A percentile compares a stretch with the other conserved stretches of the same genome.
These are phyloP conservation scores for Gadopsis bispinosus DNA, from an alignment of 2,797 vertebrate species.

Conservation along the genomic window DNA sequence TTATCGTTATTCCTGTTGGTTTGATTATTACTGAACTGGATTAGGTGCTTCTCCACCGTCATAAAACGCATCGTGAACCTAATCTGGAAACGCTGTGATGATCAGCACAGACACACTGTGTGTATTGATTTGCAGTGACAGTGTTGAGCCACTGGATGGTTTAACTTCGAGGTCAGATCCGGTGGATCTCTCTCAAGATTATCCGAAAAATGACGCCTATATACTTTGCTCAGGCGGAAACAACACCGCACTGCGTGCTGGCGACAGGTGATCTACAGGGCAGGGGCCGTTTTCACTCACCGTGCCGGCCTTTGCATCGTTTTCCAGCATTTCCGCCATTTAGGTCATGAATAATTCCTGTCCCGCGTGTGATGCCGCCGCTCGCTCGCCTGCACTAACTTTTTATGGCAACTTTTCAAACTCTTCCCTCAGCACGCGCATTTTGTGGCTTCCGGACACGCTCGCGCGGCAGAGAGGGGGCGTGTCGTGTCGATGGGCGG, in stretches of 20 bases:
- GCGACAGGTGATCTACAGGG: not conserved
- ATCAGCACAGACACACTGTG: not conserved
- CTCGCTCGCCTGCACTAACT: conserved; percentile 47
- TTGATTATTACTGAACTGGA: not conserved
- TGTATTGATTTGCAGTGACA: not conserved
- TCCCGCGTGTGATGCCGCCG: conserved; percentile 20
- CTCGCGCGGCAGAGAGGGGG: conserved; percentile 55
- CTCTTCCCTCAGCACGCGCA: conserved; percentile 35
- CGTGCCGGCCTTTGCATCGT: conserved; percentile 65
- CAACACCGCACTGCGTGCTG: not conserved
- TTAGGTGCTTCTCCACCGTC: not conserved
- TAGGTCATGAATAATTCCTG: conserved; percentile 60
- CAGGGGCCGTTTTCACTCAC: conserved; percentile 69
- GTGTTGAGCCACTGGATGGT: not conserved
- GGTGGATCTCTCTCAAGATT: not conserved
- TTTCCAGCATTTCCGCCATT: conserved; percentile 82
- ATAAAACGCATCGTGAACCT: not conserved
- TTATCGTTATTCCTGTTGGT: too few relatives aligned
- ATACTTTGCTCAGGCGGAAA: not conserved
- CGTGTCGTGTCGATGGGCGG: conserved; percentile 47
- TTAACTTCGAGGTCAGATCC: not conserved
- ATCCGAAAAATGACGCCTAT: not conserved
- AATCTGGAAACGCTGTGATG: not conserved
- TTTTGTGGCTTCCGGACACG: conserved; percentile 56
- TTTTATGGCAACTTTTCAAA: conserved; percentile 62